Percentiles rank a stretch among this genome's conserved stretches.
These are phyloP conservation scores for Heliconius sara DNA, from an alignment of 2,888 invertebrate genomes.

Conservation along the genomic window DNA sequence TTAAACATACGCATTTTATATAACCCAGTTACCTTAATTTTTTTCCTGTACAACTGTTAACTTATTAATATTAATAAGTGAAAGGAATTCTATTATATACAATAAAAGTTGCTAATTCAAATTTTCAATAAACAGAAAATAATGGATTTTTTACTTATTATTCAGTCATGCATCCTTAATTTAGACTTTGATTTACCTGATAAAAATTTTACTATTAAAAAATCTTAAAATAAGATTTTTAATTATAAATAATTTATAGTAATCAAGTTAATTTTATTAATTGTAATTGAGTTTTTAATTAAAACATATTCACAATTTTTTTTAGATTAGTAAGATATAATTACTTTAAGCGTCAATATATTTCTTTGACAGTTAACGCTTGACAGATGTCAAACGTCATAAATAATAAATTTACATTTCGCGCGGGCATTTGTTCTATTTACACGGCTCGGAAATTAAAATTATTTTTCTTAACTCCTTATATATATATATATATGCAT, in stretches of 20 bases:
- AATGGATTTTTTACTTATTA: background rate
- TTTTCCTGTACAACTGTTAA: background rate
- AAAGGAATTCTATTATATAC: conserved; percentile 1
- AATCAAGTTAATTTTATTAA: no score
- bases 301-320: no score
- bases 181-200: background rate
- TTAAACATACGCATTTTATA: conserved; percentile 16
- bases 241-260: no score
- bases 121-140: background rate
- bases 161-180: background rate
- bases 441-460: background rate
- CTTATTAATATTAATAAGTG: conserved; percentile 25
- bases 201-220: background rate
- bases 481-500: background rate
- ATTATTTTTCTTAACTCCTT: background rate
- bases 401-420: conserved; percentile 1
- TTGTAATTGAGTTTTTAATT: no score
- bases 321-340: no score
- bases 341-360: no score
- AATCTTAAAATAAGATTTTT: no score
- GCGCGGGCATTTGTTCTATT: conserved; percentile 9
- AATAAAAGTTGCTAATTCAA: background rate
- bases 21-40: conserved; percentile 24
- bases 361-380: background rate
- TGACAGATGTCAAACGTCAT: background rate